A percentile compares a stretch with the other conserved stretches of the same genome.
Evolutionary conservation across 2,113 vertebrate genomes (phyloP).

Genomic region (Tragelaphus scriptus): DNA sequence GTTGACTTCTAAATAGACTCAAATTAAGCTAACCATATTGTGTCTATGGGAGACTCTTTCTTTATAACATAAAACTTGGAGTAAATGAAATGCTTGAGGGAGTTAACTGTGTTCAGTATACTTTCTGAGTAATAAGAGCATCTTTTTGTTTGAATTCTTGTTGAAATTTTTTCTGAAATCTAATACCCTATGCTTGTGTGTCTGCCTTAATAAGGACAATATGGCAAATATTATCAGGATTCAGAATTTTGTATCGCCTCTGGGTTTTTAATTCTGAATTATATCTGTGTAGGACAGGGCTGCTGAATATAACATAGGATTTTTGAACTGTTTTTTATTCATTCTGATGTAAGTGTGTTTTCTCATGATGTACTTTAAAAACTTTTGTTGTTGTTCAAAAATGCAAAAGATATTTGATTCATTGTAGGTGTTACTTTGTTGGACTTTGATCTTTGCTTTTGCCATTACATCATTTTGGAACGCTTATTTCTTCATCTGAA

Average conservation of each 20-base stretch:
- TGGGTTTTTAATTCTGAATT: not conserved
- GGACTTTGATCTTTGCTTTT: not conserved
- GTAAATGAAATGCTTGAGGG: not conserved
- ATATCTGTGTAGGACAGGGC: not conserved
- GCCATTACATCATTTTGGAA: not conserved
- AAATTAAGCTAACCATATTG: not conserved
- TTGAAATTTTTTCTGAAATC: slow-evolving; percentile 31
- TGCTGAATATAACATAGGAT: not conserved
- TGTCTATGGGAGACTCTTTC: not conserved
- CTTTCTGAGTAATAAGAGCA: slow-evolving; percentile 5
- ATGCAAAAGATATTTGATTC: not conserved
- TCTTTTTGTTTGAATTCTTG: slow-evolving; percentile 11
- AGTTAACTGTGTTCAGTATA: not conserved
- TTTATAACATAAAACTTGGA: not conserved
- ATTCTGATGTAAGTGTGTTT: not conserved
- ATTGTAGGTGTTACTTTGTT: not conserved
- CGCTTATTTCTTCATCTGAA: not conserved
- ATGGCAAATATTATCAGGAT: not conserved
- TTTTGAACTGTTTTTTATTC: not conserved
- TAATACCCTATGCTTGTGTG: not conserved
- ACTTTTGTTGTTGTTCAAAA: not conserved
- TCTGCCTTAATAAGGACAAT: not conserved
- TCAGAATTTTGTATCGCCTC: slow-evolving; percentile 10
- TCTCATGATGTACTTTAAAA: not conserved
- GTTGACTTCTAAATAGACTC: slow-evolving; percentile 13